Evolutionary conservation across 2,888 invertebrate genomes (phyloP), one percentile per base, ranked within the genome.

Genomic region (Aleiodes leptofemur): DNA sequence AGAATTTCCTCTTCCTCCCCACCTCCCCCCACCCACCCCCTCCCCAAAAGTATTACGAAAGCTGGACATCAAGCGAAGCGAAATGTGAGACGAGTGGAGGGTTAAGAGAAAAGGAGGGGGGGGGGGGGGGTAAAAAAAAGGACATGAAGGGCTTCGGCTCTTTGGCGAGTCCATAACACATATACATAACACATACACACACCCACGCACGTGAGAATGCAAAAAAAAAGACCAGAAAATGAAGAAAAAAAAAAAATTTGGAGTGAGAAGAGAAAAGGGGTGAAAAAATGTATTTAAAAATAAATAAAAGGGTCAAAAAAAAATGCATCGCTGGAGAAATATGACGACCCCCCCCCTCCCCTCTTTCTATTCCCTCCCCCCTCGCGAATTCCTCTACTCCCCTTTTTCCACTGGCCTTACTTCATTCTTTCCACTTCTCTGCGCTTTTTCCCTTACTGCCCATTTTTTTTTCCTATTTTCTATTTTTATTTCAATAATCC

Each of bases 401-500:
- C 38, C 14, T 61, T 23, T 23, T 61, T 34, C 38, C 38, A 38
- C 34, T 14, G 38, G 61, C 61, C 38, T 61, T 23, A 61, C 61
- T 61, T 34, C 38, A 38, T 34, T 34, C 8, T 38, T 61, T 61
- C 61, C 61, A 61, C 50, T 50, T 23, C 51, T 29, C 11, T 13
- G n/a, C 31, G 23, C 7, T 50, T 66, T 50, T 13, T 16, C 23
- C 23, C 13, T 14, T 31, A 29, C 51, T 29, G 2, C 7, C n/a
- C 3, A n/a, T 48, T 64, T 64, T 23, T 48, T 53, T 13, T 29
- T 14, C 8, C 31, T n/a, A 50, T 51, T 51, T n/a, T 34, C 23
- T n/a, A n/a, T 68, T 51, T 68, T 68, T 68, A 68, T 68, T 51
- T 53, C 68, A 68, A 68, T 68, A 68, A 68, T 29, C 48, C 14